These are phyloP conservation scores for Rhynchonycteris naso DNA, from an alignment of 2,797 vertebrate genomes.

Conservation along the genomic window DNA sequence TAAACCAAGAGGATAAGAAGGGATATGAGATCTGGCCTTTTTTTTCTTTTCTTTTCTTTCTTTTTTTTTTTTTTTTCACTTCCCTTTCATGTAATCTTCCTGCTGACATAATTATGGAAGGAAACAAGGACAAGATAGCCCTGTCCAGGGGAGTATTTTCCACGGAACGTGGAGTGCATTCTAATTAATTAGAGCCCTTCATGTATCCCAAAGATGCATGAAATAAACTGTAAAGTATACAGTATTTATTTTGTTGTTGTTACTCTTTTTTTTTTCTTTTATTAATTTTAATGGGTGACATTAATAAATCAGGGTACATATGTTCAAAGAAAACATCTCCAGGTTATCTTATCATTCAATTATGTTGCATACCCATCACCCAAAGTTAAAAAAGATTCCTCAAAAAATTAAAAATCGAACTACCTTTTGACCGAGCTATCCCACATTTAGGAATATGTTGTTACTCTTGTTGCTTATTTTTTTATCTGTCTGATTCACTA, in stretches of 20 bases:
- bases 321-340: too few relatives aligned
- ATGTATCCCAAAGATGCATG: slow-evolving; percentile 74
- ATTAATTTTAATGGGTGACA: too few relatives aligned
- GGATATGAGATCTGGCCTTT: background rate
- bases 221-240: slow-evolving; percentile 73
- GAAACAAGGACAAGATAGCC: background rate
- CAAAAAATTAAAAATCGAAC: too few relatives aligned
- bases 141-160: background rate
- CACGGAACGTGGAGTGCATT: slow-evolving; percentile 1
- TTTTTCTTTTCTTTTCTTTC: background rate
- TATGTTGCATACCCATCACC: too few relatives aligned
- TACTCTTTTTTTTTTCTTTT: too few relatives aligned
- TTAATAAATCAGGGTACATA: too few relatives aligned
- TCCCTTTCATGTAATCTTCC: background rate
- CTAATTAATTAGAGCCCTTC: slow-evolving; percentile 73
- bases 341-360: too few relatives aligned
- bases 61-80: background rate
- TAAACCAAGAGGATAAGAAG: background rate
- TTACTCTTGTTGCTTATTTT: background rate
- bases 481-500: background rate
- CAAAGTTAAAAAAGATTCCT: too few relatives aligned
- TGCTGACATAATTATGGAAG: background rate
- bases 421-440: too few relatives aligned
- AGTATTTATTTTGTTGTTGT: background rate
- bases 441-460: too few relatives aligned